These are phyloP conservation scores for Microctonus aethiopoides DNA, from an alignment of 2,888 invertebrate species.

Conservation along the genomic window DNA sequence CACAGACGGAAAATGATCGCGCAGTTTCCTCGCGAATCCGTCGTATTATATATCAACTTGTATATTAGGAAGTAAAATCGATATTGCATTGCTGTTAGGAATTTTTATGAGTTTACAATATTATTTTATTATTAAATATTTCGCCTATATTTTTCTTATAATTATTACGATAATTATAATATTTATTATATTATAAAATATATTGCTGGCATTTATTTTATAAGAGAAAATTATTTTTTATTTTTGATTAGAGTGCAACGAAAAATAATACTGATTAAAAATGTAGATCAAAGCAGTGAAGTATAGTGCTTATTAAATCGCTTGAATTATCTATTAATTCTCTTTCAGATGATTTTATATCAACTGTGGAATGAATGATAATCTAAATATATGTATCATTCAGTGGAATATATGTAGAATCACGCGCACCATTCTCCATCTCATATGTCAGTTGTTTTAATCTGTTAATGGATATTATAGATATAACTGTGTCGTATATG, in stretches of 20 bases:
- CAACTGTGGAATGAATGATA: not conserved
- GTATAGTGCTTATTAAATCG: not conserved
- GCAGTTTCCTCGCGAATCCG: not conserved
- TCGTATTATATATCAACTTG: not conserved
- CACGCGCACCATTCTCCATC: not conserved
- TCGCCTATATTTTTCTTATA: too few relatives aligned
- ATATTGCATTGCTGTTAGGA: too few relatives aligned
- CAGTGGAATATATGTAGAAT: not conserved
- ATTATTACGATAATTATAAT: too few relatives aligned
- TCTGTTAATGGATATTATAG: constrained; percentile 22
- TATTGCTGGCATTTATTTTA: too few relatives aligned
- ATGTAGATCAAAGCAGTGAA: not conserved
- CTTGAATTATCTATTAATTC: not conserved
- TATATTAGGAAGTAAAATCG: not conserved
- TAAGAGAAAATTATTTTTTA: too few relatives aligned
- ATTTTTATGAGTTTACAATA: too few relatives aligned
- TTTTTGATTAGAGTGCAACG: too few relatives aligned
- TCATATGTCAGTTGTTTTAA: constrained; percentile 5
- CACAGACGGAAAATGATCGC: constrained; percentile 14
- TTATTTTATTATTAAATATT: too few relatives aligned
- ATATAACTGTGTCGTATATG: not conserved
- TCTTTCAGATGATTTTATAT: not conserved
- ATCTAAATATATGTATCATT: not conserved
- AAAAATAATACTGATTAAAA: too few relatives aligned
- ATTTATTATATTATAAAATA: too few relatives aligned